Evolutionary conservation across 2,888 invertebrate species (phyloP), one percentile per base, ranked within the genome.

Genomic region (Melitaea athalia): DNA sequence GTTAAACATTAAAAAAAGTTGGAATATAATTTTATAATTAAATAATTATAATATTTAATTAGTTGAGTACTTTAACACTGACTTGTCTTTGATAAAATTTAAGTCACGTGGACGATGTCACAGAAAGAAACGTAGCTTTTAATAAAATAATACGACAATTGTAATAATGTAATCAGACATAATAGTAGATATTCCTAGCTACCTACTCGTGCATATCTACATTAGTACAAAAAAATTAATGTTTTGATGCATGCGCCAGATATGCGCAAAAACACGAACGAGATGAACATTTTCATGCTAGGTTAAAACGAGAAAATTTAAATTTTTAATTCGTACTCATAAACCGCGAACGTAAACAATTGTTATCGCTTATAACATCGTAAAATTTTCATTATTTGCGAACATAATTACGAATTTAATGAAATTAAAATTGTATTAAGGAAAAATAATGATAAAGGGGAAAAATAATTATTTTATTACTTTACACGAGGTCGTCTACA

Each of bases 241-340:
- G 60, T 70, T 65, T 43, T 70, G 76, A 77, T 76, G 75, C 77
- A 78, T 75, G 76, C 75, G 65, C 73, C 67, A 68, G 77, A 77
- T 78, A 75, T 47, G 55, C 42, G 64, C 71, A 73, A 77, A 77
- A 78, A 79, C 79, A 75, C 77, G 77, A 77, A 75, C 72, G 75
- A 78, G 76, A 79, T 75, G 77, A 76, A 77, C 77, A 79, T 79
- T 81, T 80, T 77, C 76, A 80, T 83, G 78, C 76, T 76, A 74
- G 73, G 73, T 75, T 76, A 72, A 74, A 78, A 81, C 80, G 80
- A 81, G 80, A 80, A 78, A 73, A 82, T 84, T 85, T 82, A 81
- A 84, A 85, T 80, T 81, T 85, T 82, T 83, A 85, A 86, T 75
- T 74, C 61, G 45, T 64, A 71, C 69, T 72, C 71, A 71, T 72